Base-by-base conservation (phyloP, 2,797 vertebrate genomes). In the Sebastes reedi region DNA sequence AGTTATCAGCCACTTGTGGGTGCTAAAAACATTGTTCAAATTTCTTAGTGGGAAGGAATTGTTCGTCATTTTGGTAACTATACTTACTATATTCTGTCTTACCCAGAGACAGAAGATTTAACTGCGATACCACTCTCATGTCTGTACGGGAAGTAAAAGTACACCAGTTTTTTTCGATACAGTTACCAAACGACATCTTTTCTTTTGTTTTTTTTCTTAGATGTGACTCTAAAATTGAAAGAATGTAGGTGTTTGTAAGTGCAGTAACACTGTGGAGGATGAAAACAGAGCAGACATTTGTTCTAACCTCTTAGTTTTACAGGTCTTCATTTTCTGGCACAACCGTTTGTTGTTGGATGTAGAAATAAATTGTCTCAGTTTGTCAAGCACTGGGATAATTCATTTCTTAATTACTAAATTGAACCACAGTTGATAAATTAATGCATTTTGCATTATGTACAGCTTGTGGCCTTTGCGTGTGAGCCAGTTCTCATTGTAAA, bases 401-500 rank as follows among this genome's bases (percentile, higher is more conserved):
- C 1, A 27, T 77, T 77, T 74, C 36, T 24, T 56, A 81, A 82
- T 85, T 34, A 18, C 20, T 18, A 54, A 72, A 80, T 82, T 29
- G 46, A 82, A 32, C 56, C 56, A 46, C 50, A 75, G 72, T 77
- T 84, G 14, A 75, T 69, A 59, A 55, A 76, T 55, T 66, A 78
- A 66, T 69, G 14, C 5, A 30, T 75, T 58, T 84, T 68, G 39
- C n/a, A 52, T 42, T 29, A 5, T 25, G 22, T 32, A 8, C 22
- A 80, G 77, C 46, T 76, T 79, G 64, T 71, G 75, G 73, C 39
- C 65, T 61, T 65, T 82, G 76, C 27, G 6, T 62, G 71, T 39
- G 58, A 79, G 72, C 75, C 80, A 79, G 67, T 82, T 77, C 60
- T 67, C 64, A 73, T 74, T 82, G 75, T 84, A 70, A 84, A 86